These are phyloP conservation scores for Barnardius zonarius DNA, from an alignment of 2,113 vertebrate species.

Conservation along the genomic window DNA sequence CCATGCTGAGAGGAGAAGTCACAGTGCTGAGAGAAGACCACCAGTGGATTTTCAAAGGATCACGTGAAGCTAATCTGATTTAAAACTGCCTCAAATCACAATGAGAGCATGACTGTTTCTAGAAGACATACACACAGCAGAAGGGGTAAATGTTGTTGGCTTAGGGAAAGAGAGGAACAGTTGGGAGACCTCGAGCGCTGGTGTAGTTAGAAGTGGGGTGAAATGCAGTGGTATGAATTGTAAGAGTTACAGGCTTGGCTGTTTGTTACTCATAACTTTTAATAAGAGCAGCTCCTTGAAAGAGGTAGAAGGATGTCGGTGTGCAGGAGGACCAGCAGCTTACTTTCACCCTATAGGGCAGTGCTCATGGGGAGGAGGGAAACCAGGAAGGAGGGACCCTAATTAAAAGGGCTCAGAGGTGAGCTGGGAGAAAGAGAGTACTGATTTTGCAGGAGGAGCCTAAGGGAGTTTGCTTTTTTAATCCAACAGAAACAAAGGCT, in stretches of 20 bases:
- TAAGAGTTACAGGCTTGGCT: not conserved
- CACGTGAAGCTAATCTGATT: not conserved
- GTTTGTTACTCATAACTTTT: not conserved
- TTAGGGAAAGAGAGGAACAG: not conserved
- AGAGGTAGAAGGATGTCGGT: not conserved
- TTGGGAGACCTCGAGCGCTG: not conserved
- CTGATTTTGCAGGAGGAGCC: not conserved
- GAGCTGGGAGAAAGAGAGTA: not conserved
- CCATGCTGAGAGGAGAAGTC: not conserved
- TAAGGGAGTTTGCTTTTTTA: not conserved
- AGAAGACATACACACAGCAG: fast-evolving
- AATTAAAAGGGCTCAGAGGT: not conserved
- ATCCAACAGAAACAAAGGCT: not conserved
- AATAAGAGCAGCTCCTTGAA: not conserved
- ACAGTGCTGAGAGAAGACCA: not conserved
- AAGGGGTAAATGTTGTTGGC: not conserved
- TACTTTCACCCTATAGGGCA: not conserved
- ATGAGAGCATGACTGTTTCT: not conserved
- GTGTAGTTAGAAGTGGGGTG: not conserved
- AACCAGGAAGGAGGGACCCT: not conserved
- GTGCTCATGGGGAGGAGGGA: not conserved
- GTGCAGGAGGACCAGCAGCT: not conserved
- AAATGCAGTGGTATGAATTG: not conserved
- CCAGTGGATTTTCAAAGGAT: not conserved
- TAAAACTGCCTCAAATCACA: fast-evolving